Conservation (phyloP, 2,797 vertebrate species). For the Oreochromis mossambicus region DNA sequence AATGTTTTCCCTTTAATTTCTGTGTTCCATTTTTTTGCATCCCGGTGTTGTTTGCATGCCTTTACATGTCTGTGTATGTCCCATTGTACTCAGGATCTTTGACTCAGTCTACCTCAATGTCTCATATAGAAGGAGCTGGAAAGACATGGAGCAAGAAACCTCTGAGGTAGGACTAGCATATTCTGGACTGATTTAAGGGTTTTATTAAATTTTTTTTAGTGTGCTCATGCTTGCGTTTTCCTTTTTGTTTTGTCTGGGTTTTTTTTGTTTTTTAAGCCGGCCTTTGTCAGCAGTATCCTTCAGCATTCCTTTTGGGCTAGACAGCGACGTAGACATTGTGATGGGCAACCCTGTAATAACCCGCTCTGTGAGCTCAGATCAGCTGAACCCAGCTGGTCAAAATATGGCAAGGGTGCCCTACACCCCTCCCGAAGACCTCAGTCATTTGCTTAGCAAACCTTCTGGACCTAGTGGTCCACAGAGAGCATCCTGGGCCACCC, state of each 20-base stretch:
- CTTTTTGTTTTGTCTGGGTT: background rate
- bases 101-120: slow-evolving; percentile 91
- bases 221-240: slow-evolving; percentile 18
- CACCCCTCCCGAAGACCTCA: slow-evolving; percentile 68
- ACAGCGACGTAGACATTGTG: slow-evolving; percentile 92
- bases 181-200: background rate
- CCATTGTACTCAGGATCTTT: slow-evolving; percentile 80
- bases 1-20: background rate
- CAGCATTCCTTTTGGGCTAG: slow-evolving; percentile 93
- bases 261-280: slow-evolving; percentile 47
- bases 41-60: slow-evolving; percentile 60
- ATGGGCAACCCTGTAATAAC: slow-evolving; percentile 91
- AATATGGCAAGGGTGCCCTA: slow-evolving; percentile 50
- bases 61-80: slow-evolving; percentile 63
- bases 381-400: slow-evolving; percentile 74
- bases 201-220: background rate
- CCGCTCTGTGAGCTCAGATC: slow-evolving; percentile 88
- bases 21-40: slow-evolving; percentile 28
- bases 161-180: slow-evolving; percentile 73
- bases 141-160: slow-evolving; percentile 87
- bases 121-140: slow-evolving; percentile 88
- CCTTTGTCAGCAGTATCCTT: slow-evolving; percentile 89
- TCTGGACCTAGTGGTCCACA: slow-evolving; percentile 66
- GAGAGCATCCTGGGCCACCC: slow-evolving; percentile 77
- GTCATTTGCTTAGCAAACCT: slow-evolving; percentile 56